Base-by-base conservation (phyloP, 2,797 vertebrate species). In the Sebastes vulpes region DNA sequence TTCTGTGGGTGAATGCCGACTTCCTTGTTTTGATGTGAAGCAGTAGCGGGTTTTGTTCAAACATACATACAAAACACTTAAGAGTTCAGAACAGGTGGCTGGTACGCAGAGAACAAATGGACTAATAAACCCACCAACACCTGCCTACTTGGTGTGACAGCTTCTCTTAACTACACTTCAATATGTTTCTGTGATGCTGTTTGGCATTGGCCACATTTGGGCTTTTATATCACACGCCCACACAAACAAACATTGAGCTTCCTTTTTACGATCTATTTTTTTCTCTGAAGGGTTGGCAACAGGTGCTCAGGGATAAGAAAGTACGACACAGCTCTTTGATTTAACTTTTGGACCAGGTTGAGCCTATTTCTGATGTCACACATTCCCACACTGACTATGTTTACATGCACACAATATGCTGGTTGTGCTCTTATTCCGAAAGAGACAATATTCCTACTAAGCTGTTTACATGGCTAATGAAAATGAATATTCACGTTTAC, bases 41-140 rank as follows among this genome's bases (percentile, higher is more conserved):
- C 18, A 20, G 20, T 1, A 2, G n/a, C 23, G 9, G 21, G 23
- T 61, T 69, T 53, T 57, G 48, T 79, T 67, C 35, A 68, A 83
- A 82, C 71, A 65, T 6, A 25, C 42, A 48, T 4, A 48, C 16
- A n/a, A 0, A 18, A 48, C n/a, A 56, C 56, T 53, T 10, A 11
- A 58, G 25, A 72, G 53, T 65, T 84, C 35, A 67, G 29, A 70
- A 65, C 69, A 81, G 65, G 54, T 66, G 57, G 10, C 35, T 80
- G 60, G 52, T 70, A 74, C 21, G 4, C 21, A 1, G 3, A 71
- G 63, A 66, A 35, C 23, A 89, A 75, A 67, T 31, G 7, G n/a
- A 67, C 58, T 18, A 21, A 78, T 29, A 58, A 28, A 59, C 35
- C 11, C 12, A 54, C 32, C 25, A 16, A 32, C 38, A 53, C n/a